Evolutionary conservation across 2,113 vertebrate species (phyloP).

Genomic region (Microcebus murinus): DNA sequence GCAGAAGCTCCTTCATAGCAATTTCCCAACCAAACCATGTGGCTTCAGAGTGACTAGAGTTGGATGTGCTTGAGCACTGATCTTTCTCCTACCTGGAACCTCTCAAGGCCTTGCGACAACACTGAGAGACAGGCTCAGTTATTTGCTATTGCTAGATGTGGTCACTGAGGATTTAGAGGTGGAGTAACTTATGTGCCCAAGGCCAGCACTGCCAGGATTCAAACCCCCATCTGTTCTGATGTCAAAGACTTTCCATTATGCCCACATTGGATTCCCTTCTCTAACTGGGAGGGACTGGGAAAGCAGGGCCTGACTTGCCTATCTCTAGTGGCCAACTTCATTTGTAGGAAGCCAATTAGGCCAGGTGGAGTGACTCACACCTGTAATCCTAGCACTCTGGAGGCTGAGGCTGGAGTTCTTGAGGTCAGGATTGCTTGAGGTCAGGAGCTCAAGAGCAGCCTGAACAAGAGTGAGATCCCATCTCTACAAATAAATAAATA

Average conservation of each 20-base stretch:
- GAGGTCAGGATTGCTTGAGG: too few relatives aligned
- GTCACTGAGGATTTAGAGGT: neutral
- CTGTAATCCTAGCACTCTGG: too few relatives aligned
- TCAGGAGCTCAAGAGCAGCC: too few relatives aligned
- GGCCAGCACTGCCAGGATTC: neutral
- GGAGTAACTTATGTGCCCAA: neutral
- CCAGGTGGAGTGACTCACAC: neutral
- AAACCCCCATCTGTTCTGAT: neutral
- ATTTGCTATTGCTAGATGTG: neutral
- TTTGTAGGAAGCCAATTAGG: neutral
- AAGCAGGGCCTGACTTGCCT: neutral
- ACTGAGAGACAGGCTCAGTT: neutral
- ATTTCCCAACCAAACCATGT: neutral
- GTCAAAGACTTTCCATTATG: neutral
- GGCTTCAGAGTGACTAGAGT: neutral
- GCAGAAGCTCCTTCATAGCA: neutral
- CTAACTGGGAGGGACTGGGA: neutral
- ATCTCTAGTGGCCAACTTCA: neutral
- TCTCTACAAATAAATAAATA: too few relatives aligned
- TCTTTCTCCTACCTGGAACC: neutral
- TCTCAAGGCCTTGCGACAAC: neutral
- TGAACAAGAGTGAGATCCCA: too few relatives aligned
- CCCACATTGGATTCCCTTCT: neutral
- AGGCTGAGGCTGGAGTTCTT: too few relatives aligned
- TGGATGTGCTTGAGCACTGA: neutral